A percentile compares a stretch with the other conserved stretches of the same genome.
These are phyloP conservation scores for Rhopalosiphum nymphaeae DNA, from an alignment of 2,888 invertebrate genomes.

Conservation along the genomic window DNA sequence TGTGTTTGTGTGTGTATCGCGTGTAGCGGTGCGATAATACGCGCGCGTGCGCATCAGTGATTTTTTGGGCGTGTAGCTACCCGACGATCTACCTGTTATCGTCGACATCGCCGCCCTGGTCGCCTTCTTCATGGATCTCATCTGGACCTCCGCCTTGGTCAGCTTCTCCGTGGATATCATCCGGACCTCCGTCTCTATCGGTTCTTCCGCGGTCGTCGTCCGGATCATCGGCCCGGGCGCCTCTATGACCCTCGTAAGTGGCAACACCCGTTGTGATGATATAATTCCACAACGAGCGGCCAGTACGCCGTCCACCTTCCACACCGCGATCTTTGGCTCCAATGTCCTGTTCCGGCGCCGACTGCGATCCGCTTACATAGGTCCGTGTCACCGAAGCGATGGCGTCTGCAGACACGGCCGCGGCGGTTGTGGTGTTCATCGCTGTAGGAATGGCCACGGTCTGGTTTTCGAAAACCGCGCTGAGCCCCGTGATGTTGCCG, in stretches of 20 bases:
- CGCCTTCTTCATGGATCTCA: too few species aligned
- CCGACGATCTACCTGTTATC: not conserved
- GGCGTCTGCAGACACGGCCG: not conserved
- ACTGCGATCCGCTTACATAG: not conserved
- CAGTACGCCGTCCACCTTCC: not conserved
- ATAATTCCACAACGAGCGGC: not conserved
- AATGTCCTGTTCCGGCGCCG: too few species aligned
- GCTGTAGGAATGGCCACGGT: not conserved
- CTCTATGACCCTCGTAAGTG: not conserved
- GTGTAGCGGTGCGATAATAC: not conserved
- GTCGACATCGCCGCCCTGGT: too few species aligned
- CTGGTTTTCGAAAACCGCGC: not conserved
- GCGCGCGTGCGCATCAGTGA: not conserved
- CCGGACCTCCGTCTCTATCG: not conserved
- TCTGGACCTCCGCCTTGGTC: not conserved
- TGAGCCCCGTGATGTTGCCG: constrained; percentile 50
- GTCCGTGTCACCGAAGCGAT: not conserved
- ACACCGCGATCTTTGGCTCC: not conserved
- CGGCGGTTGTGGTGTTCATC: not conserved
- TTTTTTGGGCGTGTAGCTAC: not conserved
- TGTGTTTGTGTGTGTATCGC: not conserved
- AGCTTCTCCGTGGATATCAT: not conserved
- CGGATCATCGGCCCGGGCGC: not conserved
- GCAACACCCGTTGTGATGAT: not conserved
- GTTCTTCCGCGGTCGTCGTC: not conserved